Evolutionary conservation across 2,888 invertebrate species (phyloP).

Genomic region (Morpho deidamia): DNA sequence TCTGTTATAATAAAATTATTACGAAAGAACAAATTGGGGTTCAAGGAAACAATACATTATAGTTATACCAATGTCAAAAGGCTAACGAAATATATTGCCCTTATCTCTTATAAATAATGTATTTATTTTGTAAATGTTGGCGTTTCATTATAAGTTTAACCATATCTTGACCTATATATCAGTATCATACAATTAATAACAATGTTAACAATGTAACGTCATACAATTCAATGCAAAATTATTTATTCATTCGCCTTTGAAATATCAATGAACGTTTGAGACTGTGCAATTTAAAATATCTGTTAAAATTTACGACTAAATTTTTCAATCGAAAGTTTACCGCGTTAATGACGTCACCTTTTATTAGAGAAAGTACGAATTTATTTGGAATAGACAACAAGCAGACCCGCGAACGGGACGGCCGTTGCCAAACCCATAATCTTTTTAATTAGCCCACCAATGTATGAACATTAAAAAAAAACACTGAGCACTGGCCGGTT

Average conservation of each 20-base stretch:
- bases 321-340: constrained; percentile 38
- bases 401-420: constrained; percentile 50
- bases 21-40: constrained; percentile 17
- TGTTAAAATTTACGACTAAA: constrained; percentile 25
- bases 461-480: constrained; percentile 35
- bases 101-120: constrained; percentile 3
- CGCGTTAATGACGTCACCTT: constrained; percentile 70
- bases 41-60: constrained; percentile 33
- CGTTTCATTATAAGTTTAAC: background rate
- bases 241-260: too few relatives aligned
- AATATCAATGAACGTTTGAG: constrained; percentile 3
- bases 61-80: constrained; percentile 33
- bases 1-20: constrained; percentile 3
- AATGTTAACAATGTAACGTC: background rate
- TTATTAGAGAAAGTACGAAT: constrained; percentile 63
- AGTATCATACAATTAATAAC: background rate
- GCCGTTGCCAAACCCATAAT: constrained; percentile 60
- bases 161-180: too few relatives aligned
- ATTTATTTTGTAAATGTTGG: constrained; percentile 1
- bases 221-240: too few relatives aligned
- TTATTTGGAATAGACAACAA: constrained; percentile 55
- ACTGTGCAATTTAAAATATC: constrained; percentile 25
- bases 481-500: constrained; percentile 34
- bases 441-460: constrained; percentile 57
- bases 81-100: constrained; percentile 28